Conservation (phyloP, 2,888 invertebrate genomes). For the Polymixis lichenea region DNA sequence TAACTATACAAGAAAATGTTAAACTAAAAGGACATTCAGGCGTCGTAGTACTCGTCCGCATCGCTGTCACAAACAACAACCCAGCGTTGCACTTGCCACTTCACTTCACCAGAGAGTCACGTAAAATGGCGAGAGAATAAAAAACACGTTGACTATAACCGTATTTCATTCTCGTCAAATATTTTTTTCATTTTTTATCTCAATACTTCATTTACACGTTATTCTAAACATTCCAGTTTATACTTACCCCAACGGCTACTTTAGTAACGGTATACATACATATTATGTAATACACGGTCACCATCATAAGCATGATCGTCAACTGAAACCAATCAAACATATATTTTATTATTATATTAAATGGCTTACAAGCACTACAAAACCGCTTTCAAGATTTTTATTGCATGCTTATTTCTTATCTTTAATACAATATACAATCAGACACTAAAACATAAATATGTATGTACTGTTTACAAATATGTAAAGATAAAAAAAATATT, state of each 20-base stretch:
- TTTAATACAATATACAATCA: no score
- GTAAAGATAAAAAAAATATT: no score
- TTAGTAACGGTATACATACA: slow-evolving; percentile 60
- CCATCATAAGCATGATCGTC: slow-evolving; percentile 65
- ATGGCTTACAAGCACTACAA: neutral
- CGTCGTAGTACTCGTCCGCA: no score
- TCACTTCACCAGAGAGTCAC: no score
- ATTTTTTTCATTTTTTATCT: neutral
- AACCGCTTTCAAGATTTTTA: neutral
- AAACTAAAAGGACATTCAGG: no score
- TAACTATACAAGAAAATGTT: no score
- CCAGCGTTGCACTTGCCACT: no score
- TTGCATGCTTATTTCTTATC: no score
- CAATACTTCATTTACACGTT: neutral
- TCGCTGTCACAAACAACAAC: no score
- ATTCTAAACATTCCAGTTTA: neutral
- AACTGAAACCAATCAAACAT: slow-evolving; percentile 66
- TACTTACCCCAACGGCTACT: slow-evolving; percentile 63
- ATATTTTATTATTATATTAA: neutral
- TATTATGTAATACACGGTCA: slow-evolving; percentile 66
- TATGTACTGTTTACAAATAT: no score
- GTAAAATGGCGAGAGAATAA: neutral
- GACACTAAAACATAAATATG: no score
- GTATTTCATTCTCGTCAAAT: neutral
- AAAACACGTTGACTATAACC: no score